A percentile compares a stretch with the other conserved stretches of the same genome.
These are phyloP conservation scores for Agonopterix arenella DNA, from an alignment of 2,888 invertebrate genomes.

Conservation along the genomic window DNA sequence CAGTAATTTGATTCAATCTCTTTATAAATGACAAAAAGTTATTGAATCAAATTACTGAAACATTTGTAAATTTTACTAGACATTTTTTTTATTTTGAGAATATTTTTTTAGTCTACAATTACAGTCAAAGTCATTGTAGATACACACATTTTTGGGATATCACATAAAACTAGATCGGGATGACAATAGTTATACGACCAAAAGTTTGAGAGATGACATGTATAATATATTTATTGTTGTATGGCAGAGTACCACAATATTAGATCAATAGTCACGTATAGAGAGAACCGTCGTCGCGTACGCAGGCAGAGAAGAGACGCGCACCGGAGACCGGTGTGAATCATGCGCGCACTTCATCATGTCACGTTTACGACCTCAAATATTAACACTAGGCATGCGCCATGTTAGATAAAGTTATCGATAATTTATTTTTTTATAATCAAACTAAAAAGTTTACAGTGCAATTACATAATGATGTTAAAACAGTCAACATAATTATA, in stretches of 20 bases:
- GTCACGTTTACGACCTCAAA: constrained; percentile 63
- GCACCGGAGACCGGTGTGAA: constrained; percentile 65
- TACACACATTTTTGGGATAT: no score
- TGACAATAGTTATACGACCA: no score
- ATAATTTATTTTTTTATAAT: no score
- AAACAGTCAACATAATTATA: no score
- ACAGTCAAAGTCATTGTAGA: not conserved
- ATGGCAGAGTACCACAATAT: not conserved
- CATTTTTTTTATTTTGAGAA: not conserved
- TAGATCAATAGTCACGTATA: constrained; percentile 5
- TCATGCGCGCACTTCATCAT: constrained; percentile 53
- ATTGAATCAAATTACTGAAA: not conserved
- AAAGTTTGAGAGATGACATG: no score
- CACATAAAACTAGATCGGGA: no score
- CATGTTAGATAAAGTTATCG: not conserved
- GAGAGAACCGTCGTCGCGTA: constrained; percentile 25
- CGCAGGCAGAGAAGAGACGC: constrained; percentile 41
- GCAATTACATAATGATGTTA: no score
- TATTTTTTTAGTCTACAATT: not conserved
- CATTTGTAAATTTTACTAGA: not conserved
- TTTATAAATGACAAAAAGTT: no score
- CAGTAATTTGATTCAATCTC: not conserved
- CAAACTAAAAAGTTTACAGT: no score
- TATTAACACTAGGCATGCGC: constrained; percentile 39
- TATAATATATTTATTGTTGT: not conserved